Base-by-base conservation (phyloP, 35 echinoderm and acorn worm species). In the Heliocidaris erythrogramma region DNA sequence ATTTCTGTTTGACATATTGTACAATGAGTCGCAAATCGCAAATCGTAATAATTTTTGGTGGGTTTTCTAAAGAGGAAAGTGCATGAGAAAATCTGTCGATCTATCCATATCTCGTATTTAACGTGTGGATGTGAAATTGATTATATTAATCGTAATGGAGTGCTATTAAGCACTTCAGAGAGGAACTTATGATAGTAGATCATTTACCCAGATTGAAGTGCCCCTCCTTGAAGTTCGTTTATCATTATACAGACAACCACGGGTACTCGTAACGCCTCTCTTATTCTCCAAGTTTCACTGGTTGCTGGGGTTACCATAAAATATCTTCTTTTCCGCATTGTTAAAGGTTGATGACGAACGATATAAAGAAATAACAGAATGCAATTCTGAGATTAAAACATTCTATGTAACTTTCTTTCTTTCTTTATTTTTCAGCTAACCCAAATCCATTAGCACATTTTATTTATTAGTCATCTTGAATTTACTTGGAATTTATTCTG, bases 141-240 rank as follows among this genome's bases (percentile, higher is more conserved):
- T 21, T 4, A 5, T 69, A 69, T 69, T 69, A 69, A 69, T 69
- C 60, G 5, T 21, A 69, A 69, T 69, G 17, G 60, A 18, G 5
- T 60, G 24, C 21, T 21, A 69, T 69, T 69, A 69, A 69, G 16
- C 21, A 17, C 60, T 69, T 21, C 14, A 69, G 17, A 6, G 13
- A 27, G 60, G 60, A 27, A 24, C 60, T 13, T 52, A 10, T 69
- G 65, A 78, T 78, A n/a, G 65, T 78, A 78, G 65, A 78, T 78
- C 65, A 78, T 78, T 78, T 78, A 78, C 65, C 65, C 27, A 78
- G 65, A 78, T 78, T 78, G 27, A 78, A 78, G 65, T 78, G 65
- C 18, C n/a, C 65, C 65, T 78, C 65, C 35, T 60, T 60, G 18
- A 78, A 78, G 27, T 78, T n/a, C 4, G 65, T 78, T 78, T 78